Conservation (phyloP, 2,888 invertebrate species). For the Rhyacophila evoluta region DNA sequence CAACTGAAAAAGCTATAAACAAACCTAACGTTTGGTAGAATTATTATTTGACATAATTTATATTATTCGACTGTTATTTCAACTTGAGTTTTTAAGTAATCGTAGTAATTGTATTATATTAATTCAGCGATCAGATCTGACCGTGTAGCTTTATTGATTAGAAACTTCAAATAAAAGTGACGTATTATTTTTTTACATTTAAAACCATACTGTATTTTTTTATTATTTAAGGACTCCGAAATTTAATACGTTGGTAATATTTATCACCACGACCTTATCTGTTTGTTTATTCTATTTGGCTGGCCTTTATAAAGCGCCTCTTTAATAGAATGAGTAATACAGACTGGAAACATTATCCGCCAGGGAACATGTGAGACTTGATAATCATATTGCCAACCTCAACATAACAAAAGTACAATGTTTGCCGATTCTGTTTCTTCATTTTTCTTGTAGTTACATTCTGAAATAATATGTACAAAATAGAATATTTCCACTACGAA, state of each 20-base stretch:
- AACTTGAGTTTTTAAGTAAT: too few relatives aligned
- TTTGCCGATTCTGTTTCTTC: neutral
- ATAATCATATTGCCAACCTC: neutral
- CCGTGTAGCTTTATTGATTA: too few relatives aligned
- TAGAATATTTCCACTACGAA: neutral
- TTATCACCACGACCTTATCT: neutral
- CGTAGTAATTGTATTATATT: too few relatives aligned
- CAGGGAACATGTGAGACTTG: neutral
- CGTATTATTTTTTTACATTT: too few relatives aligned
- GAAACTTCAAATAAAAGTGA: too few relatives aligned
- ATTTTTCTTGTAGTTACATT: neutral
- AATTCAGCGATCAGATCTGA: too few relatives aligned
- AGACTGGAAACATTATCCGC: neutral
- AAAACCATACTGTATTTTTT: neutral
- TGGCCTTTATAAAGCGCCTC: neutral
- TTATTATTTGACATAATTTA: too few relatives aligned
- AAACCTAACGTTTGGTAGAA: too few relatives aligned
- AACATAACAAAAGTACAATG: neutral
- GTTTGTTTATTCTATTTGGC: constrained; percentile 6
- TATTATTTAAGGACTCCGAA: neutral
- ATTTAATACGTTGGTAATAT: constrained; percentile 2
- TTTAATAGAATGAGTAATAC: constrained; percentile 8
- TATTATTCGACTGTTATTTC: too few relatives aligned
- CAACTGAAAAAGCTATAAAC: too few relatives aligned
- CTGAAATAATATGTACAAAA: neutral